A percentile compares a stretch with the other conserved stretches of the same genome.
These are phyloP conservation scores for Heliconius melpomene DNA, from an alignment of 1,140 invertebrate species.

Conservation along the genomic window DNA sequence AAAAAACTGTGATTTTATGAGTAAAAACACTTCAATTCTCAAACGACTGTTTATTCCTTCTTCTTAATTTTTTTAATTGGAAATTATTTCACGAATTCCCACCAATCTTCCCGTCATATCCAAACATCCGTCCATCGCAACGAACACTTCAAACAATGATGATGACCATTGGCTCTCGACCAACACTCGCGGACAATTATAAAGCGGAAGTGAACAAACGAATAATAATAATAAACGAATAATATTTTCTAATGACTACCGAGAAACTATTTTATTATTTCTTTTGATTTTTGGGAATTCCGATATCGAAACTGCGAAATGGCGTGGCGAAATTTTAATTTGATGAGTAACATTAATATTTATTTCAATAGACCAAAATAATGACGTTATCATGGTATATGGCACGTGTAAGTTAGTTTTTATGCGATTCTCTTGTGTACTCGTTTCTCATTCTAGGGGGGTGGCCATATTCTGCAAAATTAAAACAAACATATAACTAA, in stretches of 20 bases:
- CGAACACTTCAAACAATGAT: constrained; percentile 29
- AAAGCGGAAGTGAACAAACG: constrained; percentile 33
- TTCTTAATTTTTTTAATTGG: background rate
- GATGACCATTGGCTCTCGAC: constrained; percentile 26
- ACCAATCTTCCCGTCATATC: background rate
- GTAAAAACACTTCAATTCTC: no score
- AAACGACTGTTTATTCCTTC: background rate
- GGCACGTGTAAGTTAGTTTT: no score
- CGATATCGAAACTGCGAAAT: background rate
- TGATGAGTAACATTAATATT: background rate
- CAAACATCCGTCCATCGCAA: constrained; percentile 18
- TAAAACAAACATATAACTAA: no score
- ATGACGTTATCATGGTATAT: no score
- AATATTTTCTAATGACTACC: constrained; percentile 40
- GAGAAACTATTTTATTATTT: constrained; percentile 20
- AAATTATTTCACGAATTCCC: background rate
- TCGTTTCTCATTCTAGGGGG: no score
- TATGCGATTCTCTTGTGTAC: no score
- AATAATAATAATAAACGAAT: no score
- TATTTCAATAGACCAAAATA: no score
- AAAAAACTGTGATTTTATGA: background rate
- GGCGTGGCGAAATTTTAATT: background rate
- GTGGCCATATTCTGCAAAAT: no score
- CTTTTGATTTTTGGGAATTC: constrained; percentile 5
- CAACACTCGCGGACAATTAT: constrained; percentile 21